Conservation (phyloP, 1,140 invertebrate species). For the Spodoptera litura region DNA sequence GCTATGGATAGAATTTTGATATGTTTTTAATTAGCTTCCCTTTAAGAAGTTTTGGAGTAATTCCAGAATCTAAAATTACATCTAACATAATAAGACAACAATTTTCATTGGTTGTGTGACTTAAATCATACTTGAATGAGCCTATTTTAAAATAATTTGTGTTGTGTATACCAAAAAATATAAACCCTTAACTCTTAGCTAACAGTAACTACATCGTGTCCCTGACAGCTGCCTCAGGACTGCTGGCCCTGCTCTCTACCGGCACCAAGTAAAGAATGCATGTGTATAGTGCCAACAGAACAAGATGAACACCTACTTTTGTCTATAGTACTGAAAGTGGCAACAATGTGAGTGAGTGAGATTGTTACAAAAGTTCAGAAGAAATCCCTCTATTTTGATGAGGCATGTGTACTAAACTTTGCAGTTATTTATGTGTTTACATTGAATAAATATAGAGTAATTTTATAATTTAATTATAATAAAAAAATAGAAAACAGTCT, state of each 20-base stretch:
- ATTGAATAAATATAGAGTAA: constrained; percentile 61
- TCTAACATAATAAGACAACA: no score
- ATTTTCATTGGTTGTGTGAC: no score
- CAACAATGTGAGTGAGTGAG: constrained; percentile 52
- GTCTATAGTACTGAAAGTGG: constrained; percentile 29
- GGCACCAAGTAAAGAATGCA: constrained; percentile 86
- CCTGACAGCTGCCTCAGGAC: constrained; percentile 93
- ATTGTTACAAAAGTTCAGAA: constrained; percentile 43
- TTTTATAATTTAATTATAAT: constrained; percentile 76
- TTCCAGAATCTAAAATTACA: no score
- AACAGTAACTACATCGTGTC: constrained; percentile 95
- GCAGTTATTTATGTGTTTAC: constrained; percentile 46
- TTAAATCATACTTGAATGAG: no score
- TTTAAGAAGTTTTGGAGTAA: no score
- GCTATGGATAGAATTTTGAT: no score
- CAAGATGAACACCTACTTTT: constrained; percentile 21
- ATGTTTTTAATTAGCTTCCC: no score
- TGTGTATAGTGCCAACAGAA: constrained; percentile 51
- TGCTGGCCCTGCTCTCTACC: constrained; percentile 96
- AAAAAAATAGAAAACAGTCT: constrained; percentile 68
- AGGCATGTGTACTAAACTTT: constrained; percentile 44
- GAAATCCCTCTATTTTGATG: constrained; percentile 26
- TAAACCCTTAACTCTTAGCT: constrained; percentile 78
- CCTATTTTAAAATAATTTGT: no score
- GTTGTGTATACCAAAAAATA: neutral